phyloP scores from a whole-genome alignment of 2,797 vertebrate species.

The Phrynocephalus vlangalii region DNA sequence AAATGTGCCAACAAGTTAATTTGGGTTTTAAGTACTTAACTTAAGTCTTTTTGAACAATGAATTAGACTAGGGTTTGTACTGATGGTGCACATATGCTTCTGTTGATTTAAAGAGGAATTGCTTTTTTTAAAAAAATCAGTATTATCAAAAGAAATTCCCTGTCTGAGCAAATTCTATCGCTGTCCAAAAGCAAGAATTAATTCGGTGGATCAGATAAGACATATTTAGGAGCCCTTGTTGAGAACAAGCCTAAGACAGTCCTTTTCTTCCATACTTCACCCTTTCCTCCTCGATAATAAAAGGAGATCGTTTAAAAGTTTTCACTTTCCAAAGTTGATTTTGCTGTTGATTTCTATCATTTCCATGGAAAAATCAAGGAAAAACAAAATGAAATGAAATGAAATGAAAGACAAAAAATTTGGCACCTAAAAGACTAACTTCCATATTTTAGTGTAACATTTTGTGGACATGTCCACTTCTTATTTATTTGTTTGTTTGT shows the following conservation, averaged over 20 bases:
- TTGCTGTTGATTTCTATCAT: no score
- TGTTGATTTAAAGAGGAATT: constrained; percentile 4
- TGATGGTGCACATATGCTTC: constrained; percentile 3
- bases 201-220: background rate
- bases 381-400: no score
- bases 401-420: no score
- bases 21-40: constrained; percentile 67
- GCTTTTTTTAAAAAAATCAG: background rate
- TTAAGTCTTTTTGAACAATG: constrained; percentile 65
- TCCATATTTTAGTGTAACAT: no score
- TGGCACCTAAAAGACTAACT: no score
- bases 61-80: constrained; percentile 29
- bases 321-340: no score
- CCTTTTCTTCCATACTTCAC: background rate
- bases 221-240: background rate
- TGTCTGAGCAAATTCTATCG: constrained; percentile 15
- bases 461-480: no score
- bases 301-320: background rate
- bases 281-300: background rate
- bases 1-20: constrained; percentile 72
- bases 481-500: no score
- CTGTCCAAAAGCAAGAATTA: constrained; percentile 43
- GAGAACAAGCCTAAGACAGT: background rate
- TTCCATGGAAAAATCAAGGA: no score
- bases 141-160: constrained; percentile 12